Base-by-base conservation (phyloP, 2,888 invertebrate species). In the Petrophora chlorosata region DNA sequence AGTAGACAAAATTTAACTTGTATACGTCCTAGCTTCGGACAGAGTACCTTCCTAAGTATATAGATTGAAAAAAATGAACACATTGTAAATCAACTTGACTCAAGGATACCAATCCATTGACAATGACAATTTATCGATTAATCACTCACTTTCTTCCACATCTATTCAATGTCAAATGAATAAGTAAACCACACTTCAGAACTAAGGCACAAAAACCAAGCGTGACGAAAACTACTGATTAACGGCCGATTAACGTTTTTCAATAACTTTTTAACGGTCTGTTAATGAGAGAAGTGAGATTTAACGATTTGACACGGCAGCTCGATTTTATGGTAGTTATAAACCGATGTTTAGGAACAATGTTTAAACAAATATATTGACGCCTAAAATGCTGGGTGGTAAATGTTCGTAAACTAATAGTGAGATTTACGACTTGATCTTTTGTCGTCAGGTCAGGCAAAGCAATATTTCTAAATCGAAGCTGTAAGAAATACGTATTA, bases 261-360 rank as follows among this genome's bases (percentile, higher is more conserved):
- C 66, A 79, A 67, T 33, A 15, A 42, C 41, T 12, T 42, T 48
- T 38, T 48, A 48, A 84, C 73, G 79, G 79, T 54, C 71, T 75
- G 84, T 79, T 87, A 83, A 87, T 82, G 78, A 75, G 66, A 53
- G 57, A 63, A 79, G 76, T 74, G 76, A 76, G 74, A 76, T 73
- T 86, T 86, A 70, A 88, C 81, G 83, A 81, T 82, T 79, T 79
- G 72, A 82, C 82, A 76, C 77, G 61, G 63, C 59, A 68, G 53
- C 59, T 56, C 54, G 53, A 63, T 71, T 83, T 86, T 79, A 86
- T 75, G 81, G 58, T 49, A 65, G 70, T 77, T 67, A 73, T 79
- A 82, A 82, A 74, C 63, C 22, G 45, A 52, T 53, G 51, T 56
- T 55, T 53, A 30, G 54, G 61, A 67, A 63, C 56, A 53, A 57